Conservation (phyloP, 1,140 invertebrate species). For the Pogonomyrmex barbatus region DNA sequence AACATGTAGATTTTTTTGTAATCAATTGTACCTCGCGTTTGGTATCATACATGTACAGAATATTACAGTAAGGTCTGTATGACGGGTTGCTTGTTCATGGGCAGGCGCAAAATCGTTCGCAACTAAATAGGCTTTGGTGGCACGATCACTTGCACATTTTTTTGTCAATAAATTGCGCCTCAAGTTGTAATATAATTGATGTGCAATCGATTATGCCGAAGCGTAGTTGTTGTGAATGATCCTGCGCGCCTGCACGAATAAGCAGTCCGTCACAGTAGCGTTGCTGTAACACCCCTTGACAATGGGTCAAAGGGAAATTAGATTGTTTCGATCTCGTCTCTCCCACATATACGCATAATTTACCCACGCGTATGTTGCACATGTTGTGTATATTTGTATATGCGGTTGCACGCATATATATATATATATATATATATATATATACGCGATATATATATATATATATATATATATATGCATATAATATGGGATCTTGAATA, state of each 20-base stretch:
- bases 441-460: background rate
- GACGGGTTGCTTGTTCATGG: no score
- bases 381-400: background rate
- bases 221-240: no score
- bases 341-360: conserved; percentile 32
- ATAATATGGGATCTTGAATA: conserved; percentile 41
- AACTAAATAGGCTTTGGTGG: no score
- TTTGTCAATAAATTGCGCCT: no score
- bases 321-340: conserved; percentile 30
- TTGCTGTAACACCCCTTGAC: background rate
- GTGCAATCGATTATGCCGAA: no score
- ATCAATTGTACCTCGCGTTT: conserved; percentile 41
- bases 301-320: conserved; percentile 57
- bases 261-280: no score
- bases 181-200: no score
- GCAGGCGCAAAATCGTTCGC: no score
- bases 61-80: no score
- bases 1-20: background rate
- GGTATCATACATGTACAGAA: background rate
- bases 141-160: no score
- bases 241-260: no score
- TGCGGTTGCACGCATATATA: background rate
- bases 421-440: background rate
- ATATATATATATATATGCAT: background rate
- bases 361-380: conserved; percentile 17